Percentiles rank a stretch among this genome's conserved stretches.
These are phyloP conservation scores for Lanius ludovicianus DNA, from an alignment of 2,113 vertebrate species.

Conservation along the genomic window DNA sequence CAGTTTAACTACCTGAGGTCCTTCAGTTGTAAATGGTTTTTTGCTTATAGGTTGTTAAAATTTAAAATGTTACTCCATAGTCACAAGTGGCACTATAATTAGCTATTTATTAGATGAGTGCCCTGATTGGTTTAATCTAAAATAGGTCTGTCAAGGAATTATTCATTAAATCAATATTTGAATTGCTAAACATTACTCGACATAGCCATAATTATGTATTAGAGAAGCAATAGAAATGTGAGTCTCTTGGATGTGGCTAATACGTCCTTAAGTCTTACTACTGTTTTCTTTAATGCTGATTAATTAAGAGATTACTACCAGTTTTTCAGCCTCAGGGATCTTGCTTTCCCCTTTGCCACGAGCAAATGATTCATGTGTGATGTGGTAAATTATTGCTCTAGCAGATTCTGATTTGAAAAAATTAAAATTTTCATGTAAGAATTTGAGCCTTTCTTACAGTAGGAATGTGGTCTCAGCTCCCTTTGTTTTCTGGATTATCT, in stretches of 20 bases:
- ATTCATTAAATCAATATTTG: constrained; percentile 33
- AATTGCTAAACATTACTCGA: constrained; percentile 22
- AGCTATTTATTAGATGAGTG: background rate
- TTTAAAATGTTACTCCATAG: background rate
- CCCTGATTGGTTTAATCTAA: constrained; percentile 7
- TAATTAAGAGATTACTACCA: constrained; percentile 12
- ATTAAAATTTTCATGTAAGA: background rate
- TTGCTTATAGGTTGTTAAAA: constrained; percentile 16
- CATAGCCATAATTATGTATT: constrained; percentile 52
- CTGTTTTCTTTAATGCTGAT: constrained; percentile 10
- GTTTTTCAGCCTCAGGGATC: constrained; percentile 51
- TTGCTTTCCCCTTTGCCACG: background rate
- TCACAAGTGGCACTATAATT: background rate
- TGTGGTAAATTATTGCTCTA: background rate
- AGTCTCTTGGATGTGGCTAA: constrained; percentile 24
- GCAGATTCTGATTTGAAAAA: background rate
- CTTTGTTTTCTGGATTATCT: background rate
- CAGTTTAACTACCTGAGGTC: constrained; percentile 41
- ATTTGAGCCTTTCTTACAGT: background rate
- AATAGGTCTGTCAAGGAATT: constrained; percentile 28
- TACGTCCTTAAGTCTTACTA: background rate
- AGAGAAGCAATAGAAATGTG: constrained; percentile 48
- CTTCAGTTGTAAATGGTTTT: constrained; percentile 16
- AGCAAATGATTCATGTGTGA: background rate
- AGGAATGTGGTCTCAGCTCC: background rate